A percentile compares a stretch with the other conserved stretches of the same genome.
phyloP scores from a whole-genome alignment of 1,140 invertebrate species.

The Plutomurus gul region DNA sequence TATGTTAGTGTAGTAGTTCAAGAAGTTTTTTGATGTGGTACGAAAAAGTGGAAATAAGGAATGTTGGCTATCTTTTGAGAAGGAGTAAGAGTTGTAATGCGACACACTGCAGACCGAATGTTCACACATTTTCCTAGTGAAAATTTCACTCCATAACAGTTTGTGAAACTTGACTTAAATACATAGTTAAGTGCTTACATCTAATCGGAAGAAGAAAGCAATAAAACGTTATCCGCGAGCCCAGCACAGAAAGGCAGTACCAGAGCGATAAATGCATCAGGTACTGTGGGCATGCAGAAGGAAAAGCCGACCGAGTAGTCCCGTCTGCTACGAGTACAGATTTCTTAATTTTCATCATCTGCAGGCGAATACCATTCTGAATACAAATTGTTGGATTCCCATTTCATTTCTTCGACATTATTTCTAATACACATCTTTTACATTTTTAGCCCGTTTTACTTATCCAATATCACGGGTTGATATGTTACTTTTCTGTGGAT shows the following conservation, averaged over 20 bases:
- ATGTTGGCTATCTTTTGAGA: no score
- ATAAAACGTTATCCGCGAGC: neutral
- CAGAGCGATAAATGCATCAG: neutral
- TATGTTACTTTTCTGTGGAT: neutral
- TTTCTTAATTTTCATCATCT: slow-evolving; percentile 26
- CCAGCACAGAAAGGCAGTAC: neutral
- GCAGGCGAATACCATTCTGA: neutral
- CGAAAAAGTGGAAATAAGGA: no score
- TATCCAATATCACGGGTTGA: neutral
- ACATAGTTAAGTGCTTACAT: neutral
- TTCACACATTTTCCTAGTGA: neutral
- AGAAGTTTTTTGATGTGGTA: no score
- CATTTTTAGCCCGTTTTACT: slow-evolving; percentile 1
- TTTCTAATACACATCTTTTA: slow-evolving; percentile 12
- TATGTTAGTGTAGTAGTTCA: no score
- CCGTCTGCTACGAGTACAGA: slow-evolving; percentile 4
- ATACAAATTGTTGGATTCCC: slow-evolving; percentile 29
- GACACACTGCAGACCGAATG: no score
- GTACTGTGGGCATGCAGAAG: no score
- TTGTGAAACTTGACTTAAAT: neutral
- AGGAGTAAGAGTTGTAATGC: no score
- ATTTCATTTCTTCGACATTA: slow-evolving; percentile 13
- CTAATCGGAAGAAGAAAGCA: neutral
- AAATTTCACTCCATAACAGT: no score
- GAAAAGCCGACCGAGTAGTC: neutral